Conservation (phyloP, 2,888 invertebrate genomes). For the Chirona hameri region DNA sequence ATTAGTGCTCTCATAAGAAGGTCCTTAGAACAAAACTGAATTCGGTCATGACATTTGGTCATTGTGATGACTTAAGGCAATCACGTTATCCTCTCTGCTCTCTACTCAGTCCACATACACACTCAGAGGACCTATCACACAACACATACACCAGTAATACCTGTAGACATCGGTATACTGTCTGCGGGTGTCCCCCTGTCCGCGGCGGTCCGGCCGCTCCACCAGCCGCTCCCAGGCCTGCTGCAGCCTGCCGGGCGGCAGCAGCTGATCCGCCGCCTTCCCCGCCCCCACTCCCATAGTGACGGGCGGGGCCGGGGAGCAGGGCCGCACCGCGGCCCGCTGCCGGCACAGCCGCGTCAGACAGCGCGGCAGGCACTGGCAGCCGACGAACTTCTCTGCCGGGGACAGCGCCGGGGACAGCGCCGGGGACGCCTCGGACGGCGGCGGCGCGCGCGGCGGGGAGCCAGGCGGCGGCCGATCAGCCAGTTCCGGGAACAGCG, state of each 20-base stretch:
- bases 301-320: not conserved
- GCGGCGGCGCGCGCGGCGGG: not conserved
- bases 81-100: too few species aligned
- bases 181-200: not conserved
- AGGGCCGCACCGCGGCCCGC: not conserved
- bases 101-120: too few species aligned
- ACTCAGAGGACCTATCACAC: too few species aligned
- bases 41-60: too few species aligned
- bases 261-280: slow-evolving; percentile 33
- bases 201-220: not conserved
- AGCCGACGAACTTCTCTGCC: not conserved
- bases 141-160: too few species aligned
- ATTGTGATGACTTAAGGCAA: too few species aligned
- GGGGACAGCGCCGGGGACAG: not conserved
- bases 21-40: too few species aligned
- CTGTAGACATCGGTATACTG: not conserved
- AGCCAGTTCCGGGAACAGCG: slow-evolving; percentile 29
- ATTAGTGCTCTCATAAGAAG: too few species aligned
- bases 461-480: not conserved
- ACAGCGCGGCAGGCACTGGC: not conserved
- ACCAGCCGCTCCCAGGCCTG: slow-evolving; percentile 35
- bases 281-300: too few species aligned
- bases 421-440: not conserved
- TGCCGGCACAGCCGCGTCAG: slow-evolving; percentile 10
- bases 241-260: slow-evolving; percentile 31